Evolutionary conservation across 2,888 invertebrate genomes (phyloP).

Genomic region (Ephialtes manifestator): DNA sequence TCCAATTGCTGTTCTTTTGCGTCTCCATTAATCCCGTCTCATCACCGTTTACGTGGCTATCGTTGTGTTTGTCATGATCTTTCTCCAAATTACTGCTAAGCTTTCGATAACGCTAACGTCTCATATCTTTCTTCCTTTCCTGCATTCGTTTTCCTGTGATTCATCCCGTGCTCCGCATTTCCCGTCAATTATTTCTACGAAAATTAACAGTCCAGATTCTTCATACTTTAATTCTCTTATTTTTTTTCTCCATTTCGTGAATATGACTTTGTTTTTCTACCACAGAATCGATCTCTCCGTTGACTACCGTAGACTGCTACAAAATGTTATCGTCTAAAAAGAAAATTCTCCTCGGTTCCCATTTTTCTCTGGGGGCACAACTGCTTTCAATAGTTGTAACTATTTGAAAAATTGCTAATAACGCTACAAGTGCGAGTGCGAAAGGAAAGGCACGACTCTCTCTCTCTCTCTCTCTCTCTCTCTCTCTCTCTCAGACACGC

Average conservation of each 20-base stretch:
- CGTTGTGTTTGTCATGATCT: slow-evolving; percentile 11
- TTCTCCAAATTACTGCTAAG: not conserved
- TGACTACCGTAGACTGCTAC: slow-evolving; percentile 52
- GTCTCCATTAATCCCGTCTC: slow-evolving; percentile 35
- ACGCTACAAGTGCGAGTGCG: slow-evolving; percentile 64
- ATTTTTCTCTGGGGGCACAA: slow-evolving; percentile 35
- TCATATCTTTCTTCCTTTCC: not conserved
- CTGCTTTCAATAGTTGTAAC: slow-evolving; percentile 45
- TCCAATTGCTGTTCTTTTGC: slow-evolving; percentile 72
- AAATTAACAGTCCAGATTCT: not conserved
- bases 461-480: slow-evolving; percentile 17
- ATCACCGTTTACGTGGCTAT: slow-evolving; percentile 23
- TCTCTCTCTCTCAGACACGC: not conserved
- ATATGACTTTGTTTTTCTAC: not conserved
- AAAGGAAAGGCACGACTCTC: slow-evolving; percentile 72
- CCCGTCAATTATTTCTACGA: slow-evolving; percentile 15
- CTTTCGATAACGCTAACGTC: not conserved
- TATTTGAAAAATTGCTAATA: slow-evolving; percentile 44
- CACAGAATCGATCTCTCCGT: slow-evolving; percentile 15
- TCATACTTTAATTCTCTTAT: not conserved
- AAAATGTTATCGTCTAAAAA: slow-evolving; percentile 59
- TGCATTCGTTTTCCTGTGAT: not conserved
- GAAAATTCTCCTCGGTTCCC: slow-evolving; percentile 26
- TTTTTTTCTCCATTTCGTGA: not conserved
- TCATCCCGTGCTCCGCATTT: slow-evolving; percentile 5